A percentile compares a stretch with the other conserved stretches of the same genome.
phyloP scores from a whole-genome alignment of 1,140 invertebrate genomes.

The Coptotermes formosanus region DNA sequence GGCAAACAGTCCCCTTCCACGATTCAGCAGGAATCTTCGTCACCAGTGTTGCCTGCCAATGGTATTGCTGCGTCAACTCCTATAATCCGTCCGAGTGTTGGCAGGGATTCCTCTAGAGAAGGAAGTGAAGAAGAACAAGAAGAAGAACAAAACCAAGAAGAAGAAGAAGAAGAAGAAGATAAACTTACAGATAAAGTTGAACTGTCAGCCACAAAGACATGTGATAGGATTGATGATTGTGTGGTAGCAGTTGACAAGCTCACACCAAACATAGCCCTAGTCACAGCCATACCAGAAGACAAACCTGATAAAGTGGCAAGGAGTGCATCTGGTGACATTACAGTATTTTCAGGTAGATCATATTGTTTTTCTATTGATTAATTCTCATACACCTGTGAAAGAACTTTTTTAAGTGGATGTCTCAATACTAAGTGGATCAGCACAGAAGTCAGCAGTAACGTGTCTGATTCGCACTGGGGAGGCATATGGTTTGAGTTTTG shows the following conservation, averaged over 20 bases:
- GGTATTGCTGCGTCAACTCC: slow-evolving; percentile 32
- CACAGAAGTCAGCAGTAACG: no score
- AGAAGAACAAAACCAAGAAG: background rate
- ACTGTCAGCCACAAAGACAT: background rate
- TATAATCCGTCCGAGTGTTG: slow-evolving; percentile 23
- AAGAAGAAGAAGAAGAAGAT: background rate
- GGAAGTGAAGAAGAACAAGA: background rate
- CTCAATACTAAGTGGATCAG: no score
- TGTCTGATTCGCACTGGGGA: no score
- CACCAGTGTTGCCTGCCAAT: slow-evolving; percentile 13
- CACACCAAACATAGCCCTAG: slow-evolving; percentile 13
- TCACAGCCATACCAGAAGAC: slow-evolving; percentile 6
- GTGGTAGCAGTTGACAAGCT: background rate
- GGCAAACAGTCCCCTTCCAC: slow-evolving; percentile 39
- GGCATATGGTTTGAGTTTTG: no score
- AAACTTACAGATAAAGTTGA: background rate
- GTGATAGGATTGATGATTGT: background rate
- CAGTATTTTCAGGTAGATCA: slow-evolving; percentile 33
- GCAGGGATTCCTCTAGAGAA: slow-evolving; percentile 23
- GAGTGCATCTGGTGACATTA: slow-evolving; percentile 22
- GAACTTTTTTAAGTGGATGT: no score
- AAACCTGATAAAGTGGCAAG: slow-evolving; percentile 15
- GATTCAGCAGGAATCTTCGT: slow-evolving; percentile 31
- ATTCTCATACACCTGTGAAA: no score
- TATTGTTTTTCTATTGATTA: background rate